Percentiles rank a stretch among this genome's conserved stretches.
Evolutionary conservation across 2,113 vertebrate genomes (phyloP).

Genomic region (Dromas ardeola): DNA sequence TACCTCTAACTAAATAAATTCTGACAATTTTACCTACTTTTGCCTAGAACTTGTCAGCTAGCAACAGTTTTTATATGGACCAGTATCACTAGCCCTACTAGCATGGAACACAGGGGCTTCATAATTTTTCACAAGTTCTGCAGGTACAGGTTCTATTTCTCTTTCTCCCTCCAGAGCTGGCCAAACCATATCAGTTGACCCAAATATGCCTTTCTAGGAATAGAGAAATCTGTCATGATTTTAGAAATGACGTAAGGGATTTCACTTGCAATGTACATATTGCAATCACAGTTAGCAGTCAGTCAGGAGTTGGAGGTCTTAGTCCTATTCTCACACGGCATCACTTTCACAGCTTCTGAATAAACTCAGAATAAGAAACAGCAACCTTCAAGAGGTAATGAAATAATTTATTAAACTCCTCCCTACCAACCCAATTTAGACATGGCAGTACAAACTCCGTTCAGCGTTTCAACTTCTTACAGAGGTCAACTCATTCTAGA

Average conservation of each 20-base stretch:
- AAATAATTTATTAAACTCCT: neutral
- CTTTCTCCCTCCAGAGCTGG: neutral
- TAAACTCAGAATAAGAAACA: neutral
- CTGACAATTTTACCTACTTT: neutral
- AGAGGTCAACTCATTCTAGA: neutral
- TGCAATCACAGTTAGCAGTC: neutral
- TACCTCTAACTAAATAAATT: neutral
- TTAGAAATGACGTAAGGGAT: neutral
- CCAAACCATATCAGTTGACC: neutral
- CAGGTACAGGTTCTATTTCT: neutral
- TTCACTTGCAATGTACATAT: neutral
- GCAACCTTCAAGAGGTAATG: neutral
- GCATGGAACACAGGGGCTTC: neutral
- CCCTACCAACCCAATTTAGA: neutral
- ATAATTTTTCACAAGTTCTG: neutral
- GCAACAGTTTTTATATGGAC: neutral
- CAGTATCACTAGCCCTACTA: neutral
- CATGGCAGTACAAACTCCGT: neutral
- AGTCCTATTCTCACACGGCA: neutral
- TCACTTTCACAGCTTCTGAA: neutral
- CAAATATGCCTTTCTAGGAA: neutral
- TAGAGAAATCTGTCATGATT: neutral
- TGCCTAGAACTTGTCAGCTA: neutral
- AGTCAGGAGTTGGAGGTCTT: neutral
- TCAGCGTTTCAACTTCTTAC: accelerated